Conservation (phyloP, 2,888 invertebrate genomes). For the Dicycla oo region DNA sequence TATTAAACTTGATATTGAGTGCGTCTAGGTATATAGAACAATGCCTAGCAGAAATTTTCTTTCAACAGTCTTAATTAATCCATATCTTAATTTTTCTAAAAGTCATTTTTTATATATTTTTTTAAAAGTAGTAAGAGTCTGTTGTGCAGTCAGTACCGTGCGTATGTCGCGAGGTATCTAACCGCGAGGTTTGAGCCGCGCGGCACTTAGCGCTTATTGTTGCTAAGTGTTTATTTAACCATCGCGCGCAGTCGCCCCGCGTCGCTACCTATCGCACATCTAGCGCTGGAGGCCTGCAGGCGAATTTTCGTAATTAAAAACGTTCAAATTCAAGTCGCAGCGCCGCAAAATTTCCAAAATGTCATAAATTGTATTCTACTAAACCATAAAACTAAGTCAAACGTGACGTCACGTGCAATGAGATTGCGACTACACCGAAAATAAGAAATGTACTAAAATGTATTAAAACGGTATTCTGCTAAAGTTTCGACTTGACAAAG, state of each 20-base stretch:
- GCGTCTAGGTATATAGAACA: neutral
- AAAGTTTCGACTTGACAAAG: too few relatives aligned
- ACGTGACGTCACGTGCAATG: too few relatives aligned
- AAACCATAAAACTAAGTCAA: too few relatives aligned
- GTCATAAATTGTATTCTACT: too few relatives aligned
- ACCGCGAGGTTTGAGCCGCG: slow-evolving; percentile 70
- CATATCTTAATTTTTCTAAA: too few relatives aligned
- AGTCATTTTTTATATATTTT: fast-evolving
- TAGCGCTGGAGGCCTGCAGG: slow-evolving; percentile 22
- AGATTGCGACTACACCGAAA: too few relatives aligned
- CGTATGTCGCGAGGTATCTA: slow-evolving; percentile 57
- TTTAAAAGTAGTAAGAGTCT: neutral
- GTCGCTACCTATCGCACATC: slow-evolving; percentile 47
- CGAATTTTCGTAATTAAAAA: too few relatives aligned
- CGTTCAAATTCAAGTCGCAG: too few relatives aligned
- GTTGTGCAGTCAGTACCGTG: slow-evolving; percentile 59
- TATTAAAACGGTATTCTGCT: too few relatives aligned
- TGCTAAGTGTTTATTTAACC: slow-evolving; percentile 85
- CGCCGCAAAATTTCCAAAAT: too few relatives aligned
- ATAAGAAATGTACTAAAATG: too few relatives aligned
- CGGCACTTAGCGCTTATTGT: slow-evolving; percentile 84
- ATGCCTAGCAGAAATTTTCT: neutral
- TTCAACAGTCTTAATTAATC: neutral
- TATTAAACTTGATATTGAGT: neutral
- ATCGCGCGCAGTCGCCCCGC: slow-evolving; percentile 37